Conservation (phyloP, 1,140 invertebrate species). For the Cyclina sinensis region DNA sequence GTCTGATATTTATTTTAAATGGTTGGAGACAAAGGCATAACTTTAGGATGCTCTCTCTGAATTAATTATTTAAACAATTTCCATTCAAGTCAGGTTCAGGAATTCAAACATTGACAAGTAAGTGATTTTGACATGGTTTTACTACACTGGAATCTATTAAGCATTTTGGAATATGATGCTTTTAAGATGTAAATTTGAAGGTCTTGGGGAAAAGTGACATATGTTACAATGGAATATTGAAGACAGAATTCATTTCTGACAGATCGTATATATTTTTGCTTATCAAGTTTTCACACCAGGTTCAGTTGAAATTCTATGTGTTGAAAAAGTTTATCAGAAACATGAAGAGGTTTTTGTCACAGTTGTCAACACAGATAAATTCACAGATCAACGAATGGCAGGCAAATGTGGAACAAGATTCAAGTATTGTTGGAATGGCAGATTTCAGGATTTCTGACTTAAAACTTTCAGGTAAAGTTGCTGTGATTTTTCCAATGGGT, state of each 20-base stretch:
- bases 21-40: background rate
- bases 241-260: too few species aligned
- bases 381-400: slow-evolving; percentile 41
- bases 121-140: too few species aligned
- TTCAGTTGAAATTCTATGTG: too few species aligned
- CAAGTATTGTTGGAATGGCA: slow-evolving; percentile 28
- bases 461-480: slow-evolving; percentile 53
- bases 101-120: too few species aligned
- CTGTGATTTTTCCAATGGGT: background rate
- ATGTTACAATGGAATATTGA: too few species aligned
- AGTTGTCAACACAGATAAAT: slow-evolving; percentile 7
- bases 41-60: background rate
- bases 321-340: background rate
- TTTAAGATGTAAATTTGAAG: too few species aligned
- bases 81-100: background rate
- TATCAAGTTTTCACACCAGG: too few species aligned
- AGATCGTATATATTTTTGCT: too few species aligned
- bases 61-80: background rate
- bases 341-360: slow-evolving; percentile 47
- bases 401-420: slow-evolving; percentile 13
- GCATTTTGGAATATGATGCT: too few species aligned
- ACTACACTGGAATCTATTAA: too few species aligned
- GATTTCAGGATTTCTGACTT: slow-evolving; percentile 40
- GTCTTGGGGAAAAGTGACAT: too few species aligned
- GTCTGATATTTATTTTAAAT: too few species aligned